phyloP scores from a whole-genome alignment of 2,888 invertebrate genomes.

The Baronia brevicornis region DNA sequence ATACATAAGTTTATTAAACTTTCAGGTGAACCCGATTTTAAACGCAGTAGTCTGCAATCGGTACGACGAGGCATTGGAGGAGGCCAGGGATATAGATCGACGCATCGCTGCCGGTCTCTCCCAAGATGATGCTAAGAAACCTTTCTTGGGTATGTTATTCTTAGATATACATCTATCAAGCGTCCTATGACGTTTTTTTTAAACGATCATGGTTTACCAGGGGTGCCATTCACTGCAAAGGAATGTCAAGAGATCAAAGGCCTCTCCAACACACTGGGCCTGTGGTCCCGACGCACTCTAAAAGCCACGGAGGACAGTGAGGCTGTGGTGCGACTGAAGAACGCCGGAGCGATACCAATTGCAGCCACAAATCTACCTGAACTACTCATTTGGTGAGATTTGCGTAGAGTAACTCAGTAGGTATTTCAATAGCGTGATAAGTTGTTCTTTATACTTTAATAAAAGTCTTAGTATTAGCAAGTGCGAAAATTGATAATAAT shows the following conservation, averaged over 20 bases:
- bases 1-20: no score
- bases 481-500: no score
- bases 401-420: background rate
- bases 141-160: constrained; percentile 79
- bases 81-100: constrained; percentile 85
- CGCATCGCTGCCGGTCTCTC: constrained; percentile 76
- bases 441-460: no score
- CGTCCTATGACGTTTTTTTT: no score
- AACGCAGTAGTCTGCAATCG: constrained; percentile 89
- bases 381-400: constrained; percentile 86
- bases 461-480: no score
- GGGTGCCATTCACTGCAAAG: constrained; percentile 94
- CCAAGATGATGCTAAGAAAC: constrained; percentile 79
- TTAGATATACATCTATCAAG: no score
- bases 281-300: constrained; percentile 77
- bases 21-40: constrained; percentile 79
- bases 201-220: constrained; percentile 56
- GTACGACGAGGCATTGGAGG: constrained; percentile 84
- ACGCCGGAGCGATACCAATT: constrained; percentile 90
- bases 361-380: constrained; percentile 94
- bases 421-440: no score
- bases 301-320: constrained; percentile 85
- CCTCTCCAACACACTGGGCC: constrained; percentile 80
- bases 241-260: constrained; percentile 90
- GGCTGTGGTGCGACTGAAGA: constrained; percentile 80